Percentiles rank a stretch among this genome's conserved stretches.
Evolutionary conservation across 2,113 vertebrate species (phyloP).

Genomic region (Synodontis membranacea): DNA sequence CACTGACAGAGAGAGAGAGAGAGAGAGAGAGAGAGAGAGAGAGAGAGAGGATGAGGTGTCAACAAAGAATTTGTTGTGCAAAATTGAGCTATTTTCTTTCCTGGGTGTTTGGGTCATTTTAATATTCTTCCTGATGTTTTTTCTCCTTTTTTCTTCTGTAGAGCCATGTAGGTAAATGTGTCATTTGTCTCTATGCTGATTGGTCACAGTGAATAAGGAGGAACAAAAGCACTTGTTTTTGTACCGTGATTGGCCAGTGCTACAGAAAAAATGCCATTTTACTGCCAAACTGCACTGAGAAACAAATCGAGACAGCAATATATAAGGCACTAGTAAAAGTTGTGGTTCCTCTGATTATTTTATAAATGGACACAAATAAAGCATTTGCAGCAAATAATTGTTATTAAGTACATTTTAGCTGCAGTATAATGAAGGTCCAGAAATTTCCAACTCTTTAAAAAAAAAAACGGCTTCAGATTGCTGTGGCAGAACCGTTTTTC

Average conservation of each 20-base stretch:
- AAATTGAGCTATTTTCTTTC: no score
- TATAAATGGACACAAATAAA: no score
- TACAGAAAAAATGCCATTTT: no score
- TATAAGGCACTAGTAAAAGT: no score
- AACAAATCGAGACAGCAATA: no score
- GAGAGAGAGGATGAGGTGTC: slow-evolving; percentile 63
- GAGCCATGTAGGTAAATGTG: not conserved
- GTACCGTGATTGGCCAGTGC: not conserved
- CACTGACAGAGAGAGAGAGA: slow-evolving; percentile 54
- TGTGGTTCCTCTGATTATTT: no score
- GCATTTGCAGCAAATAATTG: no score
- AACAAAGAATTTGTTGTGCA: not conserved
- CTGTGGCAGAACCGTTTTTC: not conserved
- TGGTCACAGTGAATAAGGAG: not conserved
- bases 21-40: not conserved
- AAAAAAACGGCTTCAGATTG: not conserved
- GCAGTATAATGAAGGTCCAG: no score
- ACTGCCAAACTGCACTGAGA: no score
- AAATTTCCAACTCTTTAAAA: no score
- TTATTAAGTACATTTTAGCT: no score
- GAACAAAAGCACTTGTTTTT: not conserved
- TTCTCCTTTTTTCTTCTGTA: not conserved
- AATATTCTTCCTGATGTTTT: not conserved
- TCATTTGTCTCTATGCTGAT: not conserved
- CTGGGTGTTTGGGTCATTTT: not conserved